Evolutionary conservation across 2,797 vertebrate genomes (phyloP).

Genomic region (Xenentodon cancila): DNA sequence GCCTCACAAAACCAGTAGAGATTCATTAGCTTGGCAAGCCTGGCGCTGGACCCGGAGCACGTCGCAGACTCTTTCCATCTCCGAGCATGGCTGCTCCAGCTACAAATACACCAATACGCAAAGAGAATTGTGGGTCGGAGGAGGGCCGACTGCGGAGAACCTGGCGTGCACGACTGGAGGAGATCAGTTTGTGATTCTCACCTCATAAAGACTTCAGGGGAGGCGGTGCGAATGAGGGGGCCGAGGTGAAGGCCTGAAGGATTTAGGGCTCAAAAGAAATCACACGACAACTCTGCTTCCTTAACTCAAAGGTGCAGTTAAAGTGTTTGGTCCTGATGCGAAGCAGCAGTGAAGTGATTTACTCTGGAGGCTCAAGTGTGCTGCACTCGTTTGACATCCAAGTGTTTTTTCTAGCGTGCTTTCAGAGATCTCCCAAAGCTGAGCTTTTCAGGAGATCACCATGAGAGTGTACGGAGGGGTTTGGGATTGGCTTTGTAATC

Average conservation of each 20-base stretch:
- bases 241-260: conserved; percentile 43
- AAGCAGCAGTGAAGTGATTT: conserved; percentile 22
- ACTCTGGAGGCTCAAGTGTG: not conserved
- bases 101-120: conserved; percentile 66
- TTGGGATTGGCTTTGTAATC: conserved; percentile 6
- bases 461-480: not conserved
- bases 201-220: conserved; percentile 66
- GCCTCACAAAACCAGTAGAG: conserved; percentile 55
- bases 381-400: not conserved
- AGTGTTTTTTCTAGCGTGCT: conserved; percentile 7
- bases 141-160: conserved; percentile 22
- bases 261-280: conserved; percentile 55
- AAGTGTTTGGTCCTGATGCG: conserved; percentile 37
- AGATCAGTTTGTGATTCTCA: conserved; percentile 67
- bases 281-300: conserved; percentile 36
- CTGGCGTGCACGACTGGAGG: conserved; percentile 19
- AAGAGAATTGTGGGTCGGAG: conserved; percentile 52
- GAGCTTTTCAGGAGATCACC: not conserved
- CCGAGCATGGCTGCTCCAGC: conserved; percentile 36
- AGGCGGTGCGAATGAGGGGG: conserved; percentile 25
- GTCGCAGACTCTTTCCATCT: conserved; percentile 34
- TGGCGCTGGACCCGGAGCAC: conserved; percentile 46
- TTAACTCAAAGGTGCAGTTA: conserved; percentile 41
- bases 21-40: conserved; percentile 61
- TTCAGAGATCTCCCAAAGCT: conserved; percentile 7